Base-by-base conservation (phyloP, 2,888 invertebrate genomes). In the Polyommatus icarus region DNA sequence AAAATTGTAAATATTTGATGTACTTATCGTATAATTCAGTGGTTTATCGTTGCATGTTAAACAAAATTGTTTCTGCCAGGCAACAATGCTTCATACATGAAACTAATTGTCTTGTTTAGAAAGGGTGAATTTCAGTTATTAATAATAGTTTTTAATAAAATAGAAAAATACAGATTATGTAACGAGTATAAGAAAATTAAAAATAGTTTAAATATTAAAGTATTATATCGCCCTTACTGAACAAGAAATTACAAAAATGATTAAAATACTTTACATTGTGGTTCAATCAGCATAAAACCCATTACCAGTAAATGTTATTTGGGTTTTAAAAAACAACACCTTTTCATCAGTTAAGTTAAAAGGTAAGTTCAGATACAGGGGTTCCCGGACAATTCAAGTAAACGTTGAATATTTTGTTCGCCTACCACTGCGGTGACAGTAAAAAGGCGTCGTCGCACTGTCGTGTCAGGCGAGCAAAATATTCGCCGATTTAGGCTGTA, bases 181-280 rank as follows among this genome's bases (percentile, higher is more conserved):
- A 59, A 10, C 6, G 20, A 20, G 3, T 57, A 1, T 57, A 15
- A 50, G 10, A 10, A 40, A 46, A 46, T 12, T 46, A 46, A 46
- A 40, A 46, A 46, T 46, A 46, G 46, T 46, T 46, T 10, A 54
- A 54, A 71, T 32, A n/a, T 32, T 15, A n/a, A 46, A 54, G 18
- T 54, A 54, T 54, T 54, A 54, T 54, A 18, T 18, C 73, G 15
- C 73, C 20, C 40, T 46, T 46, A n/a, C 73, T 40, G 73, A 73
- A 73, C 73, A 73, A 46, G 40, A 20, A 73, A 15, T 72, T 20
- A 73, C 12, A n/a, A 40, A 20, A 20, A 46, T 5, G 5, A 20
- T 72, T 40, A n/a, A 40, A 10, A 76, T 29, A 46, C 3, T 77
- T 32, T 15, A 54, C 54, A 54, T 54, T 54, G 54, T 18, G 54